Evolutionary conservation across 1,140 invertebrate species (phyloP).

Genomic region (Trissolcus basalis): DNA sequence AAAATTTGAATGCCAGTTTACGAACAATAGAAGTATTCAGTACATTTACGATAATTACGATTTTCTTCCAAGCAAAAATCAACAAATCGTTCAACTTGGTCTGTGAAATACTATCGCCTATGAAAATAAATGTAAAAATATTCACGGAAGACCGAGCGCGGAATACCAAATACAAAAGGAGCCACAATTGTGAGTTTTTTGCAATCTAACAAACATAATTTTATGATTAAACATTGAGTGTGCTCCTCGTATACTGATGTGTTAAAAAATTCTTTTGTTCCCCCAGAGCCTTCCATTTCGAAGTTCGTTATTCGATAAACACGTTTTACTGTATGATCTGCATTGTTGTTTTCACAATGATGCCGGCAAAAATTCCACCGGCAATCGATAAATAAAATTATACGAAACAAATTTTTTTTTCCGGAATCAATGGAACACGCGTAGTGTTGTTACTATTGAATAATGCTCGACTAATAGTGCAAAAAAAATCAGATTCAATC

Average conservation of each 20-base stretch:
- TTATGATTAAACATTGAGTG: constrained; percentile 15
- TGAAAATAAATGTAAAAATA: no score
- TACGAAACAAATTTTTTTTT: neutral
- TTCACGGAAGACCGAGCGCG: no score
- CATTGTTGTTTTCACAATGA: constrained; percentile 14
- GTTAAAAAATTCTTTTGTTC: constrained; percentile 35
- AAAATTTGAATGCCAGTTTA: constrained; percentile 49
- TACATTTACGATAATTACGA: constrained; percentile 48
- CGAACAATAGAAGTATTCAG: constrained; percentile 41
- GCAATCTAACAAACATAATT: constrained; percentile 22
- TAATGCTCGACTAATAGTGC: constrained; percentile 1
- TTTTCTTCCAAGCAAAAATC: constrained; percentile 26
- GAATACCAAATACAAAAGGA: neutral
- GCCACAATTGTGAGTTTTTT: neutral
- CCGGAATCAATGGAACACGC: neutral
- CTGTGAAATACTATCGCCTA: neutral
- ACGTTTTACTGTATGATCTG: constrained; percentile 19
- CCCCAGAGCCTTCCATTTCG: neutral
- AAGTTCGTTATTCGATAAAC: constrained; percentile 13
- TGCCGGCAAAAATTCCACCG: neutral
- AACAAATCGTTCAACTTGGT: constrained; percentile 32
- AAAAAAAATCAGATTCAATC: constrained; percentile 2
- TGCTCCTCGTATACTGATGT: constrained; percentile 7
- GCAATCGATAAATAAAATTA: neutral
- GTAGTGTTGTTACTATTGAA: neutral